These are phyloP conservation scores for Dione juno DNA, from an alignment of 2,888 invertebrate genomes.

Conservation along the genomic window DNA sequence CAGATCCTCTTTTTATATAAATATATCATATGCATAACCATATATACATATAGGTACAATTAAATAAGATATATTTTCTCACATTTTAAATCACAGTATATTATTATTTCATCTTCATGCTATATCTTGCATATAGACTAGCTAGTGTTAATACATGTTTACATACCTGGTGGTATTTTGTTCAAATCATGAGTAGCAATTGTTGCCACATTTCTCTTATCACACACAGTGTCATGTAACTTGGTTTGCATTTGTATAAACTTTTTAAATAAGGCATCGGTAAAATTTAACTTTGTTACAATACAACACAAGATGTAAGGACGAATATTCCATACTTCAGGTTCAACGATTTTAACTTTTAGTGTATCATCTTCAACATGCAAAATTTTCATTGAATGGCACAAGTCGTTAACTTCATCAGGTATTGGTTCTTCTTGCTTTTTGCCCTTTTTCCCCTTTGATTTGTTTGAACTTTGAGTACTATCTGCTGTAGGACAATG, in stretches of 20 bases:
- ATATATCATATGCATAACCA: no score
- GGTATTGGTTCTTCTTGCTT: slow-evolving; percentile 64
- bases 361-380: slow-evolving; percentile 78
- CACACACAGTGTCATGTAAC: slow-evolving; percentile 89
- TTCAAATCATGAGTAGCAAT: slow-evolving; percentile 92
- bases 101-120: no score
- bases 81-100: no score
- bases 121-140: no score
- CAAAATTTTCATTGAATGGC: slow-evolving; percentile 72
- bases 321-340: slow-evolving; percentile 84
- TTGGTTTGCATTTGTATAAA: slow-evolving; percentile 92
- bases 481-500: slow-evolving; percentile 81
- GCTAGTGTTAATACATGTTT: no score
- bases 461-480: slow-evolving; percentile 56
- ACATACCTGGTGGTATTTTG: slow-evolving; percentile 83
- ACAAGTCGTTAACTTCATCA: slow-evolving; percentile 64
- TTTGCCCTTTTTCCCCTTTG: slow-evolving; percentile 71
- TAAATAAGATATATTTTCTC: no score
- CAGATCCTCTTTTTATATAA: no score
- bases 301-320: slow-evolving; percentile 90
- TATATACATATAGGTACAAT: no score
- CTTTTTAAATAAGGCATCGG: slow-evolving; percentile 86
- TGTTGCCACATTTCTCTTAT: slow-evolving; percentile 89
- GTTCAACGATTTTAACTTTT: slow-evolving; percentile 80
- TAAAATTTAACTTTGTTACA: slow-evolving; percentile 85